Base-by-base conservation (phyloP, 2,888 invertebrate species). In the Brenthis ino region DNA sequence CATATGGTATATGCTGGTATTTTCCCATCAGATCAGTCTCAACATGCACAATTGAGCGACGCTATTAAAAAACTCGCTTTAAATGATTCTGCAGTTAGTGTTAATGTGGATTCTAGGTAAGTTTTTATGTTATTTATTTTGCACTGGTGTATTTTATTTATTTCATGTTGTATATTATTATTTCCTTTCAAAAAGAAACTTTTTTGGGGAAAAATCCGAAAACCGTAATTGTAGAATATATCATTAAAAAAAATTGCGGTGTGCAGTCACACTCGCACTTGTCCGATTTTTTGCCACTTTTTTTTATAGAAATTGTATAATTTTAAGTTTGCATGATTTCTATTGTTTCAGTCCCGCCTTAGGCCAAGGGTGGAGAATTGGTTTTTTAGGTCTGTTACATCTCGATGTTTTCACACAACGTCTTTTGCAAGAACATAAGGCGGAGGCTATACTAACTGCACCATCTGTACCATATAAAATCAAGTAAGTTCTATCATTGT, bases 31-130 rank as follows among this genome's bases (percentile, higher is more conserved):
- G 98, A 99, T 85, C 98, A 98, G 82, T 96, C 97, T 0, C 96
- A 98, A 81, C 96, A 96, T 82, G 82, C 94, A 0, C 93, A 93
- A 65, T 91, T 99, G 16, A 94, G 96, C 77, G 95, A 93, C 80
- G 97, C 99, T 13, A 96, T 99, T 65, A 98, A 98, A 72, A 98
- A 98, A 87, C 93, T 99, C 57, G 94, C 95, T n/a, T 93, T 99
- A 54, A 99, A 99, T 88, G 99, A 99, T 89, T 96, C 97, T 6
- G 98, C 97, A 70, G 99, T 99, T 5, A 94, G 95, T n/a, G 93
- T 98, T 5, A 93, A 93, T 53, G 85, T 95, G 16, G 99, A 99
- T 88, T 95, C 96, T 6, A 98, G 97, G 97, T 97, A 88, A 70
- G 43, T 53, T 50, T 48, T 37, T 16, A 43, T 55, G 24, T n/a